Conservation (phyloP, 2,797 vertebrate species). For the Austrolebias charrua region DNA sequence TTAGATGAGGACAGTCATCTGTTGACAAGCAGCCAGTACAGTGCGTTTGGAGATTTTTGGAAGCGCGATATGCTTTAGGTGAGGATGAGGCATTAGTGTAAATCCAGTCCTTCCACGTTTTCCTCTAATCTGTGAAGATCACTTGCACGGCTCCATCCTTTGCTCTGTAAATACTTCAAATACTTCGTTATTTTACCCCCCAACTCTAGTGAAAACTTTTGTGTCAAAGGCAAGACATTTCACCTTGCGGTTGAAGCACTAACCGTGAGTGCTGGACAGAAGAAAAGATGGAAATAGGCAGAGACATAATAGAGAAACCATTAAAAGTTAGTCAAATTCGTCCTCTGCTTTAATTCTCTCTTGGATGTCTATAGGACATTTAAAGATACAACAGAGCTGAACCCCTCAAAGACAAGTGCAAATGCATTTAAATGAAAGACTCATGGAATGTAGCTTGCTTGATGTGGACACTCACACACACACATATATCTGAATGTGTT, state of each 20-base stretch:
- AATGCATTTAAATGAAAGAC: constrained; percentile 22
- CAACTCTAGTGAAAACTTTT: constrained; percentile 66
- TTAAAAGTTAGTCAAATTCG: constrained; percentile 68
- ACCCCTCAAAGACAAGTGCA: constrained; percentile 27
- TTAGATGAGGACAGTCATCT: too few relatives aligned
- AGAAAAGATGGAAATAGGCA: constrained; percentile 16
- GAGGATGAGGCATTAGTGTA: too few relatives aligned
- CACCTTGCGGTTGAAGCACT: constrained; percentile 76
- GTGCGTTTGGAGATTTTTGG: too few relatives aligned
- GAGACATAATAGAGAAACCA: constrained; percentile 62
- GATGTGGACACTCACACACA: constrained; percentile 2
- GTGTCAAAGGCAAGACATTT: constrained; percentile 72
- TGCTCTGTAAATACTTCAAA: constrained; percentile 67
- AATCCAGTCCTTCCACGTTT: constrained; percentile 51
- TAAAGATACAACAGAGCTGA: constrained; percentile 48
- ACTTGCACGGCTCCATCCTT: constrained; percentile 55
- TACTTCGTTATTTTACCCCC: constrained; percentile 49
- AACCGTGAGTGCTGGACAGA: constrained; percentile 46
- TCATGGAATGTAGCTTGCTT: constrained; percentile 8
- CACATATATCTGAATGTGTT: background rate
- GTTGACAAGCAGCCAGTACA: too few relatives aligned
- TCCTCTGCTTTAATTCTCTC: constrained; percentile 46
- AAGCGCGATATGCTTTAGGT: too few relatives aligned
- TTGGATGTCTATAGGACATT: constrained; percentile 43
- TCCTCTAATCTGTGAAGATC: constrained; percentile 63